phyloP scores from a whole-genome alignment of 2,113 vertebrate species.

The Gorilla gorilla region DNA sequence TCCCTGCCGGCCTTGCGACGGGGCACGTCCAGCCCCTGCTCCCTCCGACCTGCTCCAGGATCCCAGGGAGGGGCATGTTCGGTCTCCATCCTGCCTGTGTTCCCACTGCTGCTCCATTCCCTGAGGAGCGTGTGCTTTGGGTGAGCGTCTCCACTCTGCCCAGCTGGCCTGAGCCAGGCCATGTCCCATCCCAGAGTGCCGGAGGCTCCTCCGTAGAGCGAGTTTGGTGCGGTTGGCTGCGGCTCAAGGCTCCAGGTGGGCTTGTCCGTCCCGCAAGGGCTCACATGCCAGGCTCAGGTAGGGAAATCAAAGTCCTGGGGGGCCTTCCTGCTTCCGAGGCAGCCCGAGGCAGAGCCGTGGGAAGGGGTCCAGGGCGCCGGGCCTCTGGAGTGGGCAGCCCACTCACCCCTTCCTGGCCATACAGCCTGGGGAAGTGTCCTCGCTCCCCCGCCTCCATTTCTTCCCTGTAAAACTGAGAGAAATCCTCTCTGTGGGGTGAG shows the following conservation, averaged over 20 bases:
- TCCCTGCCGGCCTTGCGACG: rapidly evolving
- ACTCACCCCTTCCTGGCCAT: no score
- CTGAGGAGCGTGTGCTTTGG: neutral
- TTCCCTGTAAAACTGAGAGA: neutral
- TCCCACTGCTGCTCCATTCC: no score
- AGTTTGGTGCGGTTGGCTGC: rapidly evolving
- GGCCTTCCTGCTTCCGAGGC: neutral
- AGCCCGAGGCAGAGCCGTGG: neutral
- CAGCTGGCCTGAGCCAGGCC: no score
- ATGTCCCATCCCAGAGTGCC: no score
- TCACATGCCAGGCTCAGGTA: neutral
- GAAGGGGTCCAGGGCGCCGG: neutral
- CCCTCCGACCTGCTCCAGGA: neutral
- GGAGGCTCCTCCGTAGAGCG: neutral
- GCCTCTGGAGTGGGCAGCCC: neutral
- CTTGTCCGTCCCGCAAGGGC: rapidly evolving
- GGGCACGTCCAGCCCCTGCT: neutral
- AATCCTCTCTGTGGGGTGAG: neutral
- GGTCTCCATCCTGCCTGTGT: rapidly evolving
- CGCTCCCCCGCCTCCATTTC: neutral
- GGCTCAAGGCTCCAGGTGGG: neutral
- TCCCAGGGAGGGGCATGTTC: no score
- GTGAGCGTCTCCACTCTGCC: neutral
- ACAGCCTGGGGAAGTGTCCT: neutral
- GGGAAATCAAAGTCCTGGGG: neutral